phyloP scores from a whole-genome alignment of 1,140 invertebrate genomes.

The Idris sp. region DNA sequence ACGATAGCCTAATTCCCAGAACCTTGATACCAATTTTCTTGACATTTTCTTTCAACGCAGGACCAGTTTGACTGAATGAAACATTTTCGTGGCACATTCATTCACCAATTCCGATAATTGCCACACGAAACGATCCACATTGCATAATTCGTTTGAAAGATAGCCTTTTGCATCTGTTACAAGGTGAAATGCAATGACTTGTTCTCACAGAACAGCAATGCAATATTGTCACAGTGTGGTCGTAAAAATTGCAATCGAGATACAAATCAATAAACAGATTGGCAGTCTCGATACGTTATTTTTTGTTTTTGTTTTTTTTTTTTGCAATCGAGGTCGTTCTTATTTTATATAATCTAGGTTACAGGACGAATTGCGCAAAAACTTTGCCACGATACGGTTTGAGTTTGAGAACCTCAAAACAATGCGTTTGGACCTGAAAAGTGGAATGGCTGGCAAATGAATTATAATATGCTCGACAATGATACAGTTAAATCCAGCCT shows the following conservation, averaged over 20 bases:
- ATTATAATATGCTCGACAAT: background rate
- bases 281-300: slow-evolving; percentile 4
- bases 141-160: slow-evolving; percentile 19
- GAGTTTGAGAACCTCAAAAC: slow-evolving; percentile 6
- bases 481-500: slow-evolving; percentile 17
- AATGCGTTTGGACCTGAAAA: slow-evolving; percentile 11
- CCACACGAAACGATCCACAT: slow-evolving; percentile 11
- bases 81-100: no score
- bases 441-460: background rate
- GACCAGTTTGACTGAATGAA: no score
- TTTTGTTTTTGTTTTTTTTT: background rate
- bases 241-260: slow-evolving; percentile 24
- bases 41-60: no score
- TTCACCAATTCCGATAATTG: no score
- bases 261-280: slow-evolving; percentile 27
- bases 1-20: no score
- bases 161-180: slow-evolving; percentile 42
- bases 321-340: slow-evolving; percentile 12
- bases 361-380: no score
- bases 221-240: slow-evolving; percentile 17
- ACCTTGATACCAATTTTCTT: no score
- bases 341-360: no score
- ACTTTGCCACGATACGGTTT: background rate
- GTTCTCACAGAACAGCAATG: slow-evolving; percentile 28
- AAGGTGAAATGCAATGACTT: slow-evolving; percentile 40